Evolutionary conservation across 2,888 invertebrate genomes (phyloP).

Genomic region (Deilephila porcellus): DNA sequence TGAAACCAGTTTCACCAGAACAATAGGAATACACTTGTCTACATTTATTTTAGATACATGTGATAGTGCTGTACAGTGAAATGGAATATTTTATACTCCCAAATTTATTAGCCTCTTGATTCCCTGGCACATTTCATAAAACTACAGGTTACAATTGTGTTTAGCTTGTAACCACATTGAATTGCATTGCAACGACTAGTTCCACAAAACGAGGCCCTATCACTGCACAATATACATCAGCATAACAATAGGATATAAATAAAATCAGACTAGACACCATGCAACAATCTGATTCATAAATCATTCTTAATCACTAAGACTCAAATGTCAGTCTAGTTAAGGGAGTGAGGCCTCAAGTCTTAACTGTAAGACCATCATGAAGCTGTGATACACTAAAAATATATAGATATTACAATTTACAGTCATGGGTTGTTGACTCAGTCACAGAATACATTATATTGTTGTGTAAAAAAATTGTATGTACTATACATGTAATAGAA

Average conservation of each 20-base stretch:
- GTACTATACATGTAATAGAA: too few relatives aligned
- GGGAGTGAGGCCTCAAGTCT: constrained; percentile 8
- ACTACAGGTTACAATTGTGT: constrained; percentile 28
- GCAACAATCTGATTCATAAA: constrained; percentile 3
- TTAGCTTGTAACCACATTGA: background rate
- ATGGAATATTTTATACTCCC: constrained; percentile 28
- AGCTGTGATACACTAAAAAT: background rate
- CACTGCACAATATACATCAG: constrained; percentile 15
- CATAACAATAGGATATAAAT: constrained; percentile 12
- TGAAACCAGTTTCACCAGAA: constrained; percentile 11
- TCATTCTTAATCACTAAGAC: constrained; percentile 15
- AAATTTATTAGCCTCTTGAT: constrained; percentile 29
- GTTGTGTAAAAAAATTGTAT: too few relatives aligned
- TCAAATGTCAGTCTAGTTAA: background rate
- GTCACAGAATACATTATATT: too few relatives aligned
- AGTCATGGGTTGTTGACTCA: background rate
- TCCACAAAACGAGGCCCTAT: constrained; percentile 24
- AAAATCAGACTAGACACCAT: constrained; percentile 12
- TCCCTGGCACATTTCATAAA: constrained; percentile 30
- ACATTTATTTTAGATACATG: constrained; percentile 1
- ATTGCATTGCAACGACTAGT: constrained; percentile 25
- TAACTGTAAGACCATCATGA: background rate
- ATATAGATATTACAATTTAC: background rate
- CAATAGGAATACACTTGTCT: constrained; percentile 4
- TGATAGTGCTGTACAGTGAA: constrained; percentile 18